phyloP scores from a whole-genome alignment of 2,797 vertebrate species.

The Meriones psammophilus region DNA sequence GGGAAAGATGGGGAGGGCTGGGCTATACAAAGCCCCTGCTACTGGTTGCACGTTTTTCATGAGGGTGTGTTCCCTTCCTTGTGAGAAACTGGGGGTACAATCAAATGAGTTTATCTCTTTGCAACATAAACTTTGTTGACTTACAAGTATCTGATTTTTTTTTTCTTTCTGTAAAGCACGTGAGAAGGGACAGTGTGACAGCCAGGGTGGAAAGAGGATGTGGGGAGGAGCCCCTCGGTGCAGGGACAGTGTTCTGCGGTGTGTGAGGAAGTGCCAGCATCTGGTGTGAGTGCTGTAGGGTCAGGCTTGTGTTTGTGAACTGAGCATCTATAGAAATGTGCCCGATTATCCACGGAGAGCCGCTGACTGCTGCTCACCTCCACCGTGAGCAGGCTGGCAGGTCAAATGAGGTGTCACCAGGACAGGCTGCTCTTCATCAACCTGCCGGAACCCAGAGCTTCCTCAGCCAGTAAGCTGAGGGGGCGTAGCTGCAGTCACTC shows the following conservation, averaged over 20 bases:
- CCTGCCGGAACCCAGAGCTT: not conserved
- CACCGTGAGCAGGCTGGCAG: not conserved
- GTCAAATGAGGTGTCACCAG: no score
- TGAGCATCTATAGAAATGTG: not conserved
- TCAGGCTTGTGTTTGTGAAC: not conserved
- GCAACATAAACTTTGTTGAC: rapidly evolving
- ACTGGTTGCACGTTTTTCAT: not conserved
- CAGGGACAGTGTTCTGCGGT: not conserved
- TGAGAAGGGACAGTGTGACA: not conserved
- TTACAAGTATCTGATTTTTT: not conserved
- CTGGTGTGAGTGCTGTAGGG: not conserved
- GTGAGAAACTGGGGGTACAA: not conserved
- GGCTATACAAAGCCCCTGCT: not conserved
- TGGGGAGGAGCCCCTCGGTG: not conserved
- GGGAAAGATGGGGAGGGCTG: rapidly evolving
- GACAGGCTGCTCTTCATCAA: not conserved
- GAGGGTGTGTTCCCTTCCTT: not conserved
- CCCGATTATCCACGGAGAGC: not conserved
- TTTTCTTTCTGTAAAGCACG: not conserved
- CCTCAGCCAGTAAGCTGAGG: not conserved
- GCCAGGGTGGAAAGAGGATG: not conserved
- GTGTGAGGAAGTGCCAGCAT: not conserved
- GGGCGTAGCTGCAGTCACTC: rapidly evolving
- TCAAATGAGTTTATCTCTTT: not conserved
- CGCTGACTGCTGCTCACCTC: not conserved